A percentile compares a stretch with the other conserved stretches of the same genome.
These are phyloP conservation scores for Fulica atra DNA, from an alignment of 2,113 vertebrate genomes.

Conservation along the genomic window DNA sequence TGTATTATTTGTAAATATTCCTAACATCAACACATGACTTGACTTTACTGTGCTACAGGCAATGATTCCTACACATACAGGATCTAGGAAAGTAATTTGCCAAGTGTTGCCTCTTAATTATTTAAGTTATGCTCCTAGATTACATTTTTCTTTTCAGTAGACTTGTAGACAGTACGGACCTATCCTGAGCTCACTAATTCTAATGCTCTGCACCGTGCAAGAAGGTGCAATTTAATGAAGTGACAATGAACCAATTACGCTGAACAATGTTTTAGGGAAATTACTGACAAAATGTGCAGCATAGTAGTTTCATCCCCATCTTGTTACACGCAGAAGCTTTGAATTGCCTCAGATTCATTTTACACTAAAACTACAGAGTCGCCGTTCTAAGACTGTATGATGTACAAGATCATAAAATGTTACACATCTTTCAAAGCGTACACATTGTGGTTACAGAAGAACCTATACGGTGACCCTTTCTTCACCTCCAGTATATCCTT, in stretches of 20 bases:
- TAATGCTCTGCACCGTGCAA: neutral
- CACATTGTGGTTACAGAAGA: neutral
- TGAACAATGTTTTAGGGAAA: neutral
- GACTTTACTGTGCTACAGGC: neutral
- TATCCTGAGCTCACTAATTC: neutral
- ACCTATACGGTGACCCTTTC: rapidly evolving
- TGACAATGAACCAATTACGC: neutral
- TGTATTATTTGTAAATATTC: neutral
- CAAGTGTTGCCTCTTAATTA: neutral
- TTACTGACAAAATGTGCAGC: neutral
- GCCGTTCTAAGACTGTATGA: neutral
- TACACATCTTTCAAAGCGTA: neutral
- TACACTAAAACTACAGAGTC: neutral
- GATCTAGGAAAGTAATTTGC: neutral
- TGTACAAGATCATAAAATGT: neutral
- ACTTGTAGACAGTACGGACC: neutral
- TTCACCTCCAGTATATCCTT: neutral
- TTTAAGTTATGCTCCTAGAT: neutral
- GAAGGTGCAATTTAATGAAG: conserved; percentile 4
- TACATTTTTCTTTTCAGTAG: neutral
- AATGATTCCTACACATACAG: neutral
- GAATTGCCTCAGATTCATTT: neutral
- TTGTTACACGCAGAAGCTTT: neutral
- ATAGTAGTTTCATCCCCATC: neutral
- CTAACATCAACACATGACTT: neutral